A percentile compares a stretch with the other conserved stretches of the same genome.
Conservation (phyloP, 2,113 vertebrate species). For the Grallaria varia region DNA sequence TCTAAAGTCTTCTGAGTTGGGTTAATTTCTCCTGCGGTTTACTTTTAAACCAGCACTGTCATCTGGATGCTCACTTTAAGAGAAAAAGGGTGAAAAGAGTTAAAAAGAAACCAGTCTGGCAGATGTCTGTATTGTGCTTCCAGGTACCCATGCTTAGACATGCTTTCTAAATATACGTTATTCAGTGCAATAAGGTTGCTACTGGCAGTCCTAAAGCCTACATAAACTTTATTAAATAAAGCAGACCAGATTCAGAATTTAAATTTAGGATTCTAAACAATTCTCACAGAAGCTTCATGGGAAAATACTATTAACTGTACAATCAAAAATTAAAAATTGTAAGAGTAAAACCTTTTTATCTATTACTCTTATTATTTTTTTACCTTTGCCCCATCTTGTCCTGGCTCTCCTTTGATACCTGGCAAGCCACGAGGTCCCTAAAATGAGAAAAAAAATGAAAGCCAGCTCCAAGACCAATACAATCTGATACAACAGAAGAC, state of each 20-base stretch:
- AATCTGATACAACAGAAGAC: neutral
- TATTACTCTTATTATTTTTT: slow-evolving; percentile 17
- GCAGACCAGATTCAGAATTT: neutral
- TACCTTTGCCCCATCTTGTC: slow-evolving; percentile 85
- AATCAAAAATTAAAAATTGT: neutral
- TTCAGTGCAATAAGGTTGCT: neutral
- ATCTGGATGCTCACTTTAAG: neutral
- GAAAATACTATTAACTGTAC: neutral
- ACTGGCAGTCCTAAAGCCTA: neutral
- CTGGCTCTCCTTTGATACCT: slow-evolving; percentile 88
- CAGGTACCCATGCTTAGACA: neutral
- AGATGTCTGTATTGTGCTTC: neutral
- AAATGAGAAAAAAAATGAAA: slow-evolving; percentile 27
- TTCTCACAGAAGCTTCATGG: neutral
- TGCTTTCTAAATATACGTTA: neutral
- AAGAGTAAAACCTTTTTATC: neutral
- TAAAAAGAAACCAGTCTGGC: neutral
- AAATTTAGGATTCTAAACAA: neutral
- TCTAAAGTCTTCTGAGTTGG: too few species aligned
- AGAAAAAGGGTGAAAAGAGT: neutral
- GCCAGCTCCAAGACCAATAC: neutral
- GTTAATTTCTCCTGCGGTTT: too few species aligned
- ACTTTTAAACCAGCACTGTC: too few species aligned
- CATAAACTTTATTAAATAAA: neutral
- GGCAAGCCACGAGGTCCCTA: slow-evolving; percentile 84